Conservation (phyloP, 2,797 vertebrate species). For the Balearica regulorum region DNA sequence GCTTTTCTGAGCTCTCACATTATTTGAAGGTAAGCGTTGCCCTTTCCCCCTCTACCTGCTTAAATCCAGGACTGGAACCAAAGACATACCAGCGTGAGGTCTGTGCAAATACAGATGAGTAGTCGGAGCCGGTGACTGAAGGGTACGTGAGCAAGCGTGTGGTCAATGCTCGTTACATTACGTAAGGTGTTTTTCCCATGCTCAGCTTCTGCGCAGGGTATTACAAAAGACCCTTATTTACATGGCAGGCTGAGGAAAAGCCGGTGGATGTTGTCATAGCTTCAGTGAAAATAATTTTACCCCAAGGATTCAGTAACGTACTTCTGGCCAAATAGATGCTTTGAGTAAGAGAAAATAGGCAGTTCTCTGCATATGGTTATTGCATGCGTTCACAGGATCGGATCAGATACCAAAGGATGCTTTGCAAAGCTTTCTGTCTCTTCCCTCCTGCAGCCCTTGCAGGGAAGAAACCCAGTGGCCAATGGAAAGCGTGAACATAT, state of each 20-base stretch:
- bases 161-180: neutral
- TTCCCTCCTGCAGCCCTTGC: neutral
- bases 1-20: neutral
- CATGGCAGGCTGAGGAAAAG: neutral
- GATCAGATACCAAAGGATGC: neutral
- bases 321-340: neutral
- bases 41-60: neutral
- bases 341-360: neutral
- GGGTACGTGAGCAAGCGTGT: neutral
- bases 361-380: neutral
- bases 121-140: neutral
- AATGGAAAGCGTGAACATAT: neutral
- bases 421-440: neutral
- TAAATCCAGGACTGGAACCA: neutral
- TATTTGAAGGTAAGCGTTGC: neutral
- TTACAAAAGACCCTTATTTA: neutral
- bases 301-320: neutral
- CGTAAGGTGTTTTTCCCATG: neutral
- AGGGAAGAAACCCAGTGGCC: neutral
- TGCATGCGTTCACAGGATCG: fast-evolving
- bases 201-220: neutral
- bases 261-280: neutral
- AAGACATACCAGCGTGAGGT: neutral
- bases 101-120: neutral
- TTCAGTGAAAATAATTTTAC: neutral